Base-by-base conservation (phyloP, 92 coral and sea anemone species). In the Umimayanthus chanpuru region DNA sequence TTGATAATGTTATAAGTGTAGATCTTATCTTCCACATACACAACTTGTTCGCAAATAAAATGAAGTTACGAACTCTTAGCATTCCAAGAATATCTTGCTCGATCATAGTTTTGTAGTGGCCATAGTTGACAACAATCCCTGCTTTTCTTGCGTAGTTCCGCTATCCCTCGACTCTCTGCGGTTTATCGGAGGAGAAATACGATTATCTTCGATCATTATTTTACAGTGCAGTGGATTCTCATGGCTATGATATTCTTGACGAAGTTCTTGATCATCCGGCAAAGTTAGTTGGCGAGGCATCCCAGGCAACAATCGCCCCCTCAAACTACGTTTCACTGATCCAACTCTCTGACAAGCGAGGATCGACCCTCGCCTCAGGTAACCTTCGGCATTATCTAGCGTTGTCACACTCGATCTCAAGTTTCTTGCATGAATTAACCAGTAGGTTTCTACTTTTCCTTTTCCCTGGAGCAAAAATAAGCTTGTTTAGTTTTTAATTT, bases 371-470 rank as follows among this genome's bases (percentile, higher is more conserved):
- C 41, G 61, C 43, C 77, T 83, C 61, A 83, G 23, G 43, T 67
- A 83, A 8, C 79, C 87, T 6, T 28, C 77, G 5, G 43, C 14
- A 8, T 44, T 25, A 23, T 49, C 16, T 80, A 18, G 77, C 87
- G 16, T 83, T 14, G 43, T 26, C 36, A 67, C 41, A 26, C 28
- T 44, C 67, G 78, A 40, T 47, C 50, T 29, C 1, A 44, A 47
- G 78, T 83, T 70, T 4, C 77, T 83, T 71, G 78, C 76, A 47
- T 50, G 36, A 83, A 18, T 70, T 16, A 83, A 32, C 87, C 87
- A 83, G 40, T 25, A 83, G 6, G 87, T 83, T 7, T 68, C 66
- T 10, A 83, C 78, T 83, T 68, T 83, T 12, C 87, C 87, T 28
- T 83, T 83, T 70, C 87, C 87, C 87, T 83, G 64, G n/a, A 71